Percentiles rank a stretch among this genome's conserved stretches.
phyloP scores from a whole-genome alignment of 1,140 invertebrate species.

The Drosophila trapezifrons region DNA sequence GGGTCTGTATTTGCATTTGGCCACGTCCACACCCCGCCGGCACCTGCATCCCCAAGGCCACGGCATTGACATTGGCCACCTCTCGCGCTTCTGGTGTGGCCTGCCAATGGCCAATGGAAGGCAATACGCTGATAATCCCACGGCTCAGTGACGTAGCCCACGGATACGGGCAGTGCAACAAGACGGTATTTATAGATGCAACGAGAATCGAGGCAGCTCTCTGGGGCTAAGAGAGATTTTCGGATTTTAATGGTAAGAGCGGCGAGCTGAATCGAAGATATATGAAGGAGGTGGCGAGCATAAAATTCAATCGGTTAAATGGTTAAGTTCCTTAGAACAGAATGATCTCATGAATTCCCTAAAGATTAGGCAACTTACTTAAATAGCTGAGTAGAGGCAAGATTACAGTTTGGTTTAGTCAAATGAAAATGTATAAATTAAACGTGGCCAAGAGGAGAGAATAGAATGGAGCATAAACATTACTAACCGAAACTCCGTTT shows the following conservation, averaged over 20 bases:
- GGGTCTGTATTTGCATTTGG: conserved; percentile 21
- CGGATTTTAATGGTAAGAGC: conserved; percentile 18
- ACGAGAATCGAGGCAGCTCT: conserved; percentile 3
- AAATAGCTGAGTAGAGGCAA: too few species aligned
- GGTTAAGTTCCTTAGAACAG: background rate
- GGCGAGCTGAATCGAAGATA: conserved; percentile 9
- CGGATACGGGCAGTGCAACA: conserved; percentile 30
- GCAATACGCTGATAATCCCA: conserved; percentile 45
- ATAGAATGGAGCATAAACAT: background rate
- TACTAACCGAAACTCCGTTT: too few species aligned
- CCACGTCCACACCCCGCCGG: background rate
- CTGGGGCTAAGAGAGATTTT: conserved; percentile 25
- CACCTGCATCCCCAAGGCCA: conserved; percentile 31
- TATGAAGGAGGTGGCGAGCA: background rate
- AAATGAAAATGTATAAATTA: background rate
- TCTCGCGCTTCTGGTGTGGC: conserved; percentile 31
- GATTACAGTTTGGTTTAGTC: background rate
- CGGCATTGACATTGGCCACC: conserved; percentile 66
- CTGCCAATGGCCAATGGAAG: conserved; percentile 17
- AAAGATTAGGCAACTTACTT: too few species aligned
- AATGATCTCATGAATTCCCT: background rate
- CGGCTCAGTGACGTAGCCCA: conserved; percentile 33
- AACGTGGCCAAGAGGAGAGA: background rate
- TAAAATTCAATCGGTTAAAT: conserved; percentile 7
- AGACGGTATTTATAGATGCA: conserved; percentile 49